Evolutionary conservation across 2,888 invertebrate genomes (phyloP), one percentile per base, ranked within the genome.

Genomic region (Nymphalis c-album): DNA sequence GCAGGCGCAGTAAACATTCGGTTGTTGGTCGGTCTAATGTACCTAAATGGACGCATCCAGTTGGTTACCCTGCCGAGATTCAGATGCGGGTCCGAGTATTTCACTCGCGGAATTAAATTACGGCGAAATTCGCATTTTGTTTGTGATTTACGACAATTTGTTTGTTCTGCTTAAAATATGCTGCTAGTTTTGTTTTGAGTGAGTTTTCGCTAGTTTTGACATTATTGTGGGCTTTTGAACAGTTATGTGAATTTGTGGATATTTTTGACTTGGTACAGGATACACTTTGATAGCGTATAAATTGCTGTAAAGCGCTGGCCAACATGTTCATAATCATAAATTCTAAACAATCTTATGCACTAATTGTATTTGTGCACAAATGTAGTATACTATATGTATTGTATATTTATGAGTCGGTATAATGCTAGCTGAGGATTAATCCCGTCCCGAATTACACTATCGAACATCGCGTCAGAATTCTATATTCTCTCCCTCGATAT

Each of bases 21-120:
- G 68, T 70, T 66, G 67, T 69, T 64, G 71, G 67, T 65, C 61
- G 65, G 62, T 64, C 65, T 73, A 72, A 73, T 70, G 65, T 68
- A 66, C 65, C 68, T 63, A 70, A 72, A 68, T 70, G 70, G 67
- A 63, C 62, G 59, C 59, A 68, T 67, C 64, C 67, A 65, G 65
- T 65, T 61, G 63, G 69, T 57, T 69, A 65, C 69, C 47, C 62
- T 7, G 22, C 53, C 53, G 26, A 20, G 26, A 58, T 60, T 57
- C 69, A 58, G 60, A 67, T 67, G 63, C 66, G 69, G 69, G 60
- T 47, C 40, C 65, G 46, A 10, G 61, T 66, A 66, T 67, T 67
- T 67, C 67, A 59, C n/a, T 67, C 20, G 40, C 58, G 57, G 62
- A 62, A 67, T 62, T 67, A 67, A 67, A 67, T 67, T 65, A 60